Evolutionary conservation across 2,888 invertebrate species (phyloP).

Genomic region (Lasius fuliginosus): DNA sequence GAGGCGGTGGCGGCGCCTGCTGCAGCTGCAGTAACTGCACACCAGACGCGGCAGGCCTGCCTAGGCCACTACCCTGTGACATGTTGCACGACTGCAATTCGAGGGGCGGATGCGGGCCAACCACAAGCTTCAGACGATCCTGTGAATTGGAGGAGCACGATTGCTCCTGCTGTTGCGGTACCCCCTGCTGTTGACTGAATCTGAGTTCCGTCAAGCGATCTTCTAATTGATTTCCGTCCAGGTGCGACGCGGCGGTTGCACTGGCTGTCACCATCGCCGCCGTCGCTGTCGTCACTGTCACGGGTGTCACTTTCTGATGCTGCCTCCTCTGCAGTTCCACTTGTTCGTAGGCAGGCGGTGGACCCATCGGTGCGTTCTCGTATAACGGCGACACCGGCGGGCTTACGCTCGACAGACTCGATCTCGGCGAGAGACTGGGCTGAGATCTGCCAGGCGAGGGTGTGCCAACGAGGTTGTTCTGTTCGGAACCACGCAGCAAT

Average conservation of each 20-base stretch:
- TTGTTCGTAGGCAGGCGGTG: slow-evolving; percentile 90
- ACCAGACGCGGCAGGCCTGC: slow-evolving; percentile 86
- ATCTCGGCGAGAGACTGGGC: slow-evolving; percentile 94
- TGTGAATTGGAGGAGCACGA: slow-evolving; percentile 66
- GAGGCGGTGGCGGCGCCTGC: slow-evolving; percentile 76
- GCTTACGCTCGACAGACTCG: slow-evolving; percentile 95
- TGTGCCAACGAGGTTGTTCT: slow-evolving; percentile 86
- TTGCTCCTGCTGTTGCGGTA: slow-evolving; percentile 77
- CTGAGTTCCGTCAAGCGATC: slow-evolving; percentile 88
- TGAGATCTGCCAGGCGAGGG: slow-evolving; percentile 92
- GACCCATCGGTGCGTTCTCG: slow-evolving; percentile 87
- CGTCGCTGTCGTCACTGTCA: slow-evolving; percentile 58
- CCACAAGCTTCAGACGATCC: slow-evolving; percentile 78
- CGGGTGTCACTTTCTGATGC: slow-evolving; percentile 80
- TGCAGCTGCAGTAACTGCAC: slow-evolving; percentile 61
- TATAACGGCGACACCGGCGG: slow-evolving; percentile 93
- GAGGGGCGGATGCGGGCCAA: slow-evolving; percentile 82
- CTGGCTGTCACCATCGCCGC: slow-evolving; percentile 39
- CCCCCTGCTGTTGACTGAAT: slow-evolving; percentile 85
- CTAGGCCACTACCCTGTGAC: slow-evolving; percentile 88
- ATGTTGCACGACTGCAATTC: slow-evolving; percentile 87
- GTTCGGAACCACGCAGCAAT: slow-evolving; percentile 88
- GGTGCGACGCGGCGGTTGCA: slow-evolving; percentile 60
- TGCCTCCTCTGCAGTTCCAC: slow-evolving; percentile 90
- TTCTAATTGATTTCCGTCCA: slow-evolving; percentile 84